These are phyloP conservation scores for Tetragnatha montana DNA, from an alignment of 2,888 invertebrate genomes.

Conservation along the genomic window DNA sequence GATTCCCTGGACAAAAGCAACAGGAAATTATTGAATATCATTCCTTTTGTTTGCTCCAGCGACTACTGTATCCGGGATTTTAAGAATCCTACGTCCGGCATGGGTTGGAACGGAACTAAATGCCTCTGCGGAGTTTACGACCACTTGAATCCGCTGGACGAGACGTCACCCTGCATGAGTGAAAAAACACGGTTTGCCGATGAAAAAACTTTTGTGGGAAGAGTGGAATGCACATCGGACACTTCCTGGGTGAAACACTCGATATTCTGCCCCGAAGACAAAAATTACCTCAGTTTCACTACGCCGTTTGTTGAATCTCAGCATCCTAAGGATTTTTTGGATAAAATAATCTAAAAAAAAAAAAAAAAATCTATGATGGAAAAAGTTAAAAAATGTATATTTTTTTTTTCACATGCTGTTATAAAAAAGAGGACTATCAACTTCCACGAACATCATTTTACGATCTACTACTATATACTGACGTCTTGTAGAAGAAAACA, in stretches of 20 bases:
- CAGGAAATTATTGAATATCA: not conserved
- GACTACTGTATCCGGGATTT: not conserved
- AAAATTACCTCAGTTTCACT: not conserved
- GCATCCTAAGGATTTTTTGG: not conserved
- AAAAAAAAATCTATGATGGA: not conserved
- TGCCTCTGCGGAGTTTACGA: not conserved
- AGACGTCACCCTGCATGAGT: not conserved
- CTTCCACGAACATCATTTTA: not conserved
- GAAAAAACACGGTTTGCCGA: not conserved
- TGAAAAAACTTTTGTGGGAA: not conserved
- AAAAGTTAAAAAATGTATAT: not conserved
- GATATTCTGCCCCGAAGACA: not conserved
- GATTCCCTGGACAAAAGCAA: not conserved
- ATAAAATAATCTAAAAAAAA: not conserved
- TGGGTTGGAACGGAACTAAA: not conserved
- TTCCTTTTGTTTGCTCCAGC: not conserved
- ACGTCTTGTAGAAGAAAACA: not conserved
- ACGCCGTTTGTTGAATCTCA: not conserved
- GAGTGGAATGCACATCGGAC: not conserved
- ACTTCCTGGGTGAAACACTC: not conserved
- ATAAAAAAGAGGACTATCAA: not conserved
- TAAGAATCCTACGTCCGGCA: not conserved
- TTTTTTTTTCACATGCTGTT: not conserved
- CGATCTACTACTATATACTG: too few species aligned
- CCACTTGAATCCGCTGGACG: not conserved